These are phyloP conservation scores for Tragelaphus buxtoni DNA, from an alignment of 2,113 vertebrate genomes.

Conservation along the genomic window DNA sequence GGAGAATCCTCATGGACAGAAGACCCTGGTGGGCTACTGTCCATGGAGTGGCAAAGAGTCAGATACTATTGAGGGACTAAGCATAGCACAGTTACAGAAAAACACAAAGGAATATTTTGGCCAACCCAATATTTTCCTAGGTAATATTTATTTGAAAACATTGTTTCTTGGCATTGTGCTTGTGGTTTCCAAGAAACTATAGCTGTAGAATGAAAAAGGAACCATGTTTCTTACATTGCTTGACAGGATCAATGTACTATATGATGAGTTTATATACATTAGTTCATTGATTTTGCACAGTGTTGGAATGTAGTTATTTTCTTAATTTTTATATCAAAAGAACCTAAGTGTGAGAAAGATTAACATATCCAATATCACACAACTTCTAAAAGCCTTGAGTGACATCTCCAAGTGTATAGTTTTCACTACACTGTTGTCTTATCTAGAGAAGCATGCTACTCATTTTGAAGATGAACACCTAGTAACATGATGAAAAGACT, in stretches of 20 bases:
- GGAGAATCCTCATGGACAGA: not conserved
- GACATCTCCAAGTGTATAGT: not conserved
- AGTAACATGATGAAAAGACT: not conserved
- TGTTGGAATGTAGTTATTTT: not conserved
- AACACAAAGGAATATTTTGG: not conserved
- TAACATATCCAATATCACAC: not conserved
- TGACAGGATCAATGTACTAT: not conserved
- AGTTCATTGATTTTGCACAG: not conserved
- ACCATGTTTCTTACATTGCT: not conserved
- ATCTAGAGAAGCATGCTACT: not conserved
- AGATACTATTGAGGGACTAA: not conserved
- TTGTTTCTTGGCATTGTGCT: not conserved
- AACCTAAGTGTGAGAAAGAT: not conserved
- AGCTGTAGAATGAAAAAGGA: not conserved
- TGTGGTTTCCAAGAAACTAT: not conserved
- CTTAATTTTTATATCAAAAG: not conserved
- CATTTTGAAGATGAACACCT: not conserved
- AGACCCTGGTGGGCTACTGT: not conserved
- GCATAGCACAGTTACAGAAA: not conserved
- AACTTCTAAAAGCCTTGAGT: not conserved
- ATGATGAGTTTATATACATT: not conserved
- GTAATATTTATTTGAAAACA: not conserved
- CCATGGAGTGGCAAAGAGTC: accelerated
- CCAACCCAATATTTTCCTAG: not conserved
- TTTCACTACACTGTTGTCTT: not conserved